Evolutionary conservation across 2,888 invertebrate genomes (phyloP).

Genomic region (Rhagophthalmus giganteus): DNA sequence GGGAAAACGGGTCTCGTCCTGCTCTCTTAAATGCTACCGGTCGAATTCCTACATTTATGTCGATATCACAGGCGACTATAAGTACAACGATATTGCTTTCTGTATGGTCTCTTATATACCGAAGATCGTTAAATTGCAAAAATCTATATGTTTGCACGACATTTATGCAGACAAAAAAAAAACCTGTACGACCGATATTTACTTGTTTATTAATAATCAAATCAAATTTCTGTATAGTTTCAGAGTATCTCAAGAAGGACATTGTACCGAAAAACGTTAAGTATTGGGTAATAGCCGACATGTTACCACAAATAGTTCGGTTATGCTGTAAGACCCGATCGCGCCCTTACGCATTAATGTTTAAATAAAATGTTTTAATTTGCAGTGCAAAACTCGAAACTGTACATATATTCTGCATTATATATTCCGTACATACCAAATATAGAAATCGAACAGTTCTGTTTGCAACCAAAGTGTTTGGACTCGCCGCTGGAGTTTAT

Average conservation of each 20-base stretch:
- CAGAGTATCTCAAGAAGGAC: not conserved
- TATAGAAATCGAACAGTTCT: too few species aligned
- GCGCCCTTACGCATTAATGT: too few species aligned
- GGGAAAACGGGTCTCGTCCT: constrained; percentile 1
- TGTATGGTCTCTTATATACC: constrained; percentile 1
- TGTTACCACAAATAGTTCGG: not conserved
- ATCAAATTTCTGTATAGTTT: constrained; percentile 1
- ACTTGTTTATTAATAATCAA: too few species aligned
- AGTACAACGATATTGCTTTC: not conserved
- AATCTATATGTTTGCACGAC: not conserved
- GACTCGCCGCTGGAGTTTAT: too few species aligned
- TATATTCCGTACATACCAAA: too few species aligned
- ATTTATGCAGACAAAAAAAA: not conserved
- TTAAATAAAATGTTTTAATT: too few species aligned
- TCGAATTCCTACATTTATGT: not conserved
- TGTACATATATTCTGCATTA: too few species aligned
- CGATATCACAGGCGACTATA: not conserved
- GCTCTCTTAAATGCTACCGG: not conserved
- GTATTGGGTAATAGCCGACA: constrained; percentile 6
- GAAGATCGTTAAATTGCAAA: not conserved
- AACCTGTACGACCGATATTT: not conserved
- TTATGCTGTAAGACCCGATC: not conserved
- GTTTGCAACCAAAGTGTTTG: too few species aligned
- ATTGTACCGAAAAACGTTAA: not conserved
- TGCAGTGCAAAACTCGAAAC: too few species aligned